Evolutionary conservation across 2,113 vertebrate species (phyloP).

Genomic region (Tor tambroides): DNA sequence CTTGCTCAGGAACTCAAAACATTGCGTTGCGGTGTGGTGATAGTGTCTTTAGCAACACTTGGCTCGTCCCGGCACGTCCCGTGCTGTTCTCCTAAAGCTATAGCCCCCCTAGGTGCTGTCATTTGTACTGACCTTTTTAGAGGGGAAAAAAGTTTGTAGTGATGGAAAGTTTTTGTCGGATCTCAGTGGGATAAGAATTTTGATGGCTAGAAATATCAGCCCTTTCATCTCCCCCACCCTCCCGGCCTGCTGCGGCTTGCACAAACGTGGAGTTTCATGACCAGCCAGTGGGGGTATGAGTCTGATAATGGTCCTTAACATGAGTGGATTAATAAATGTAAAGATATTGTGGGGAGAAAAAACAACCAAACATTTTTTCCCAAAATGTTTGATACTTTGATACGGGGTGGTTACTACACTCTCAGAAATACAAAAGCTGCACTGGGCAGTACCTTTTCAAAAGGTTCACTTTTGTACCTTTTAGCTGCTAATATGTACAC

Average conservation of each 20-base stretch:
- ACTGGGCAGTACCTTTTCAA: no score
- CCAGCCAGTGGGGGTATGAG: neutral
- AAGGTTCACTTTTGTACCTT: no score
- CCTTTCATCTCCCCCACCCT: neutral
- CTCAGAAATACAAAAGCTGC: no score
- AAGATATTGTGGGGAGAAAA: no score
- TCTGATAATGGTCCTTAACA: neutral
- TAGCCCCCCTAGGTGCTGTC: neutral
- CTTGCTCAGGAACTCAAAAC: constrained; percentile 54
- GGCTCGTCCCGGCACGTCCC: constrained; percentile 65
- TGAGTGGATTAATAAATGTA: neutral
- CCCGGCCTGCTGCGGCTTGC: constrained; percentile 41
- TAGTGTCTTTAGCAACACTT: constrained; percentile 66
- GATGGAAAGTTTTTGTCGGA: neutral
- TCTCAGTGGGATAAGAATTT: constrained; percentile 56
- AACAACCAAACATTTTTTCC: no score
- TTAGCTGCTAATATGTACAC: no score
- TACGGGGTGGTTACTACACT: no score
- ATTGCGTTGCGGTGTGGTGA: constrained; percentile 55
- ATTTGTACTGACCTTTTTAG: neutral
- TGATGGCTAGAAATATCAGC: constrained; percentile 32
- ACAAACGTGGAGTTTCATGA: neutral
- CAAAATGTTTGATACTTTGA: no score
- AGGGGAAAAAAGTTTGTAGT: neutral
- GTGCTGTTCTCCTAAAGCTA: neutral